Evolutionary conservation across 2,888 invertebrate species (phyloP).

Genomic region (Torymus auratus): DNA sequence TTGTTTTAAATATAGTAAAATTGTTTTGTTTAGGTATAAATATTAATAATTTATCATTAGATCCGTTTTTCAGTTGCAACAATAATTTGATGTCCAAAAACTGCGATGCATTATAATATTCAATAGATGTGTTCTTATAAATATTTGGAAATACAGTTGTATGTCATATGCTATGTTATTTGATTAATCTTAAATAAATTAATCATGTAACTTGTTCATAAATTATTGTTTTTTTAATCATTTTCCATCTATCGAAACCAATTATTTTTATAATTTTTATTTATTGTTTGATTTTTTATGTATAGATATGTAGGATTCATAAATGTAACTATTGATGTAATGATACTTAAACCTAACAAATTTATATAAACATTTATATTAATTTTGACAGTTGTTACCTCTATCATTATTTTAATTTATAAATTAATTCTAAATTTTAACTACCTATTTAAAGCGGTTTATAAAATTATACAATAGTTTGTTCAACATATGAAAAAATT

Average conservation of each 20-base stretch:
- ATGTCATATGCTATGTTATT: slow-evolving; percentile 45
- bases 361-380: no score
- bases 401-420: no score
- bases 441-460: no score
- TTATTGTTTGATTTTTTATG: no score
- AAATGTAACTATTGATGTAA: no score
- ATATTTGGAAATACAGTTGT: slow-evolving; percentile 52
- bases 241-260: not conserved
- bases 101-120: slow-evolving; percentile 45
- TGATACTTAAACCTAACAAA: no score
- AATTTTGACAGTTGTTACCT: no score
- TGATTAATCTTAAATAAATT: slow-evolving; percentile 23
- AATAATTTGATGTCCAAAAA: slow-evolving; percentile 38
- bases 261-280: not conserved
- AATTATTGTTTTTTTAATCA: not conserved
- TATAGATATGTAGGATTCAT: no score
- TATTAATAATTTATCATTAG: slow-evolving; percentile 12
- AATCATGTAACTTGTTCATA: not conserved
- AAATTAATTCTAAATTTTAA: no score
- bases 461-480: no score
- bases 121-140: slow-evolving; percentile 50
- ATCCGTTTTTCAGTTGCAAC: slow-evolving; percentile 49
- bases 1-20: not conserved
- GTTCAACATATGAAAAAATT: no score
- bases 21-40: not conserved